Evolutionary conservation across 2,888 invertebrate genomes (phyloP).

Genomic region (Mystacides longicornis): DNA sequence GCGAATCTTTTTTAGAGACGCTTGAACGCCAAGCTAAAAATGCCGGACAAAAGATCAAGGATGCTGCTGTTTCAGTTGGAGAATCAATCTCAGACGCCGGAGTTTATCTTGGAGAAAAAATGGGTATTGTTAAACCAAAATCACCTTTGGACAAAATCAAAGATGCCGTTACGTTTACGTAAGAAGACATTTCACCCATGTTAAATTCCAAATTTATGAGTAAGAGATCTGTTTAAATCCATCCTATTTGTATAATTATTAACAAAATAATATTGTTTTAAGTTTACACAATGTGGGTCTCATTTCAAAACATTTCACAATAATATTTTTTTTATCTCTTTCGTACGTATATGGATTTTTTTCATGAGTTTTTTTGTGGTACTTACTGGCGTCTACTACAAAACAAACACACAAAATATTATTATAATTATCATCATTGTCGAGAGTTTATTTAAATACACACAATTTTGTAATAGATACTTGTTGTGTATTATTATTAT

Average conservation of each 20-base stretch:
- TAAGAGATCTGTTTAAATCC: slow-evolving; percentile 5
- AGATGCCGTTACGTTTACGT: slow-evolving; percentile 11
- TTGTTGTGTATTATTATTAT: no score
- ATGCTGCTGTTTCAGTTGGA: slow-evolving; percentile 19
- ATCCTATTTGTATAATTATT: no score
- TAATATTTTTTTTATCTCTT: not conserved
- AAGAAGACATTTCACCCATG: slow-evolving; percentile 13
- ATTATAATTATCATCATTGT: no score
- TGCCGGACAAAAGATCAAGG: slow-evolving; percentile 20
- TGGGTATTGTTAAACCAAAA: slow-evolving; percentile 21
- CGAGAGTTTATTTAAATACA: no score
- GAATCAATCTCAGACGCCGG: slow-evolving; percentile 22
- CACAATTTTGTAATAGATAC: no score
- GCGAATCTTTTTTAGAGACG: slow-evolving; percentile 21
- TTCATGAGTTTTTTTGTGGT: not conserved
- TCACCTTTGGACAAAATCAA: slow-evolving; percentile 15
- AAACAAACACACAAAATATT: no score
- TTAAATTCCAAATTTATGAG: slow-evolving; percentile 16
- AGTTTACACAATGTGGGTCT: no score
- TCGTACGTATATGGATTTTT: no score
- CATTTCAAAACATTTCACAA: not conserved
- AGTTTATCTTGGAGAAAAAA: slow-evolving; percentile 22
- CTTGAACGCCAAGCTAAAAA: slow-evolving; percentile 17
- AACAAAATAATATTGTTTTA: no score
- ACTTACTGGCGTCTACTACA: no score